Base-by-base conservation (phyloP, 2,113 vertebrate species). In the Jaculus jaculus region DNA sequence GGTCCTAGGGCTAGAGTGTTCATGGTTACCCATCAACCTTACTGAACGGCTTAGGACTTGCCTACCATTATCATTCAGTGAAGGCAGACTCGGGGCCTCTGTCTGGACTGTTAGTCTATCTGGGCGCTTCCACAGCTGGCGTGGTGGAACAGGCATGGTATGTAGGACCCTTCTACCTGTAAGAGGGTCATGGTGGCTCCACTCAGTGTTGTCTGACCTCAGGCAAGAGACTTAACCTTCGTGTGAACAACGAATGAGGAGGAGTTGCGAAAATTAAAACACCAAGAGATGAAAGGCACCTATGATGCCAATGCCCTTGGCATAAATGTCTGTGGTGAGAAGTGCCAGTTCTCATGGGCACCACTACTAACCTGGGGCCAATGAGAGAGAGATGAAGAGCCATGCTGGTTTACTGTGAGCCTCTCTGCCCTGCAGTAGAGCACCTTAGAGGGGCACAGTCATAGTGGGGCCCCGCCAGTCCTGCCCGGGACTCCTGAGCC, bases 391-490 rank as follows among this genome's bases (percentile, higher is more conserved):
- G 63, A 21, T 24, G 0, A 4, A 10, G 16, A 21, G 28, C 18
- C 5, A 51, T 2, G 15, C n/a, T 0, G 1, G 16, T n/a, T 68
- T 15, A 74, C 24, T 7, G 23, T 0, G 11, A 61, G 60, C n/a
- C 21, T 71, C 68, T 42, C 21, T 2, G 20, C 42, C 12, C 9
- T 3, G 28, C 32, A 28, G 7, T 1, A 13, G 9, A 26, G 23
- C n/a, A 23, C 7, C n/a, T 23, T 0, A 20, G 51, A 9, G 83
- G 69, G 11, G 24, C 51, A 7, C 16, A 23, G 7, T 3, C 1
- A 1, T 3, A 37, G 78, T 0, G 0, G 37, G 60, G 9, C 13
- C 28, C 12, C 15, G 28, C 0, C 10, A 30, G 12, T n/a, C 28
- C 78, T 32, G 16, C 21, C 47, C 1, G 15, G 61, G 30, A 32